Evolutionary conservation across 2,113 vertebrate genomes (phyloP).

Genomic region (Struthio camelus): DNA sequence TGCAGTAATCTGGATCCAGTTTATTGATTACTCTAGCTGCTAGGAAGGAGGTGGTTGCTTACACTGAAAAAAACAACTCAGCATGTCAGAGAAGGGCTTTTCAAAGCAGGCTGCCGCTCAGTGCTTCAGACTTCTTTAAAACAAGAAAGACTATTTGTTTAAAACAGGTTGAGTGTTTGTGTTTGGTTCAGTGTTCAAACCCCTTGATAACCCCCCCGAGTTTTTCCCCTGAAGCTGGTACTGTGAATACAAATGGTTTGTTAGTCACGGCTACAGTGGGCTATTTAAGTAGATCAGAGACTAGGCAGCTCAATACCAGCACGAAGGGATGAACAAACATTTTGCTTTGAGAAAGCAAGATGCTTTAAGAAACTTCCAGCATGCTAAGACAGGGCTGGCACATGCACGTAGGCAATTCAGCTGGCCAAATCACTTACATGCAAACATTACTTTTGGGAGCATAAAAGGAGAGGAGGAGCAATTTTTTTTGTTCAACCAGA

Average conservation of each 20-base stretch:
- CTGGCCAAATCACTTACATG: not conserved
- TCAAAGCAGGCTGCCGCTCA: not conserved
- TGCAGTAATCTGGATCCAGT: not conserved
- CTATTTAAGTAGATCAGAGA: not conserved
- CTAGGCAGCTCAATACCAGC: not conserved
- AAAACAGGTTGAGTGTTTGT: not conserved
- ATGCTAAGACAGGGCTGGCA: not conserved
- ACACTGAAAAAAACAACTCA: not conserved
- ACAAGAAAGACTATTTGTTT: not conserved
- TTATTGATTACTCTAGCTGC: slow-evolving; percentile 12
- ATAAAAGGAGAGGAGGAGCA: not conserved
- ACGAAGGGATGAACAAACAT: not conserved
- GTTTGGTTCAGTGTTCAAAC: not conserved
- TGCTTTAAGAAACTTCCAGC: not conserved
- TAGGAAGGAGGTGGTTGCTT: not conserved
- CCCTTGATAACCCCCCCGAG: not conserved
- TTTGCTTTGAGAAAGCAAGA: not conserved
- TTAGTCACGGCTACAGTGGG: not conserved
- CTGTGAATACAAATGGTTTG: not conserved
- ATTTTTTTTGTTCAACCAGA: not conserved
- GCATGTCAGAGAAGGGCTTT: not conserved
- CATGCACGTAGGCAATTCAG: not conserved
- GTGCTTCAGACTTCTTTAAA: not conserved
- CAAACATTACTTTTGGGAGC: not conserved
- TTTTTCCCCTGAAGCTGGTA: not conserved